A percentile compares a stretch with the other conserved stretches of the same genome.
These are phyloP conservation scores for Bergia puertoricense DNA, from an alignment of 92 coral and sea anemone genomes.

Conservation along the genomic window DNA sequence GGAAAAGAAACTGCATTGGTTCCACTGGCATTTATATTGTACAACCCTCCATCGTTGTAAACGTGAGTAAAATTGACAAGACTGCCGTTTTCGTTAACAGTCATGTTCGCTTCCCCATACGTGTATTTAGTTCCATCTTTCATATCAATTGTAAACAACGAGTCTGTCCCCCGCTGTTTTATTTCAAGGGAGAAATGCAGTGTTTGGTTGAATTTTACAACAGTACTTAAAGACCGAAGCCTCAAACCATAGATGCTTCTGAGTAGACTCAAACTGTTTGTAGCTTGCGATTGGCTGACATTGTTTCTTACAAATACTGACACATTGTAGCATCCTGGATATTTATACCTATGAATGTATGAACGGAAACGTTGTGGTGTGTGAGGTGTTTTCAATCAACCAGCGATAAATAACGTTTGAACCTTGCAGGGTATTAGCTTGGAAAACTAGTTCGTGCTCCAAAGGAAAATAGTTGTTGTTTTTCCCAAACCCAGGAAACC, in stretches of 20 bases:
- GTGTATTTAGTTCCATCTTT: constrained; percentile 13
- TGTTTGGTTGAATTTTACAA: background rate
- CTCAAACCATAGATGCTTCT: background rate
- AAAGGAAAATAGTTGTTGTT: background rate
- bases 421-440: background rate
- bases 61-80: background rate
- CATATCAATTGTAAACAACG: constrained; percentile 10
- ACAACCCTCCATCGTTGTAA: background rate
- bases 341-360: background rate
- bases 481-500: background rate
- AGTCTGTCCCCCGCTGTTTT: background rate
- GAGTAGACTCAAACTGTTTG: background rate
- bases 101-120: background rate
- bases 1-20: background rate
- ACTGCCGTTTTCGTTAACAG: background rate
- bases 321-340: background rate
- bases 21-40: background rate
- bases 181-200: background rate
- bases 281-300: constrained; percentile 15
- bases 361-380: background rate
- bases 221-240: background rate
- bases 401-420: background rate
- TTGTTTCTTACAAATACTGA: constrained; percentile 7
- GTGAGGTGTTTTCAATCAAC: background rate
- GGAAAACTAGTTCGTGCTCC: background rate